Evolutionary conservation across 2,888 invertebrate genomes (phyloP), one percentile per base, ranked within the genome.

Genomic region (Eurois occulta): DNA sequence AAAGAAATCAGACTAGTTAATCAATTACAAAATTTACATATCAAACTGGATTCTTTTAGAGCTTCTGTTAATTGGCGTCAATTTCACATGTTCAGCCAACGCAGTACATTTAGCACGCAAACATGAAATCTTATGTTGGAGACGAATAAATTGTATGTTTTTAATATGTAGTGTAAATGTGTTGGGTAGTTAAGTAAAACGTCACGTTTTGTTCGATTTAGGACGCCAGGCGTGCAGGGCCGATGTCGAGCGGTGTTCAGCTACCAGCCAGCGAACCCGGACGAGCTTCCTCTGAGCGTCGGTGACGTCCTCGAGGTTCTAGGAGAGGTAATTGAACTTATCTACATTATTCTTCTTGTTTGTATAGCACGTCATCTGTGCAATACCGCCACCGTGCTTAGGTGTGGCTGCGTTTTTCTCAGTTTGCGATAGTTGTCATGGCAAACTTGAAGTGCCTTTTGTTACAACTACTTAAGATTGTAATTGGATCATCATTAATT

Each of bases 251-350:
- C 98, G 71, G 97, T 99, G 87, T 99, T 98, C 95, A 98, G 98
- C 94, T 99, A 99, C 95, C 98, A 98, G 90, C 99, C 99, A 75
- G 98, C 98, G 86, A 99, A 99, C 94, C 98, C 98, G 80, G 99
- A 99, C 96, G 99, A 99, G 95, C 96, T 99, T 88, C 97, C 98
- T 86, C 97, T 99, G 83, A 97, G 97, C 88, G 98, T 99, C 65
- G 99, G 99, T 85, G 99, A 99, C 95, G 97, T 98, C 41, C 98
- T 99, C 86, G 99, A 99, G 92, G 98, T 99, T 87, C 97, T 99
- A 86, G 98, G 98, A 87, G 99, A 99, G 97, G 96, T 96, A 91
- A 88, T 28, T 77, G 28, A 75, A 76, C 74, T 74, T 58, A 28
- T 64, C 35, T 66, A 21, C 35, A 35, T 65, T 71, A 71, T 38